Evolutionary conservation across 2,797 vertebrate species (phyloP).

Genomic region (Phylloscopus collybita): DNA sequence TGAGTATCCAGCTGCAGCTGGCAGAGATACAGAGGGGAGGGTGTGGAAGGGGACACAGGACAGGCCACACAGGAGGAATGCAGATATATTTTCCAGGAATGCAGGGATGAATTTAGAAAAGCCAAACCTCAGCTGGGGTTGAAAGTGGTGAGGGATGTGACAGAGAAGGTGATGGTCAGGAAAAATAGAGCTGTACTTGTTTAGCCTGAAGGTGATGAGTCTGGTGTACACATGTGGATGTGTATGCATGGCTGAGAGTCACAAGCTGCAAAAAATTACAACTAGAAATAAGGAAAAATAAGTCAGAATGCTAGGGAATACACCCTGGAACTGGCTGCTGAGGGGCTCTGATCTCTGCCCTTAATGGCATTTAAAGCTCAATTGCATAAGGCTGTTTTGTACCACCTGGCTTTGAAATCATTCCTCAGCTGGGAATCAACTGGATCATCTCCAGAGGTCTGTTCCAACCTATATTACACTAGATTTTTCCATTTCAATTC

Average conservation of each 20-base stretch:
- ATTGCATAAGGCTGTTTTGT: neutral
- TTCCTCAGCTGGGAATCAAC: neutral
- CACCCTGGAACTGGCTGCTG: neutral
- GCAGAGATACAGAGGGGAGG: neutral
- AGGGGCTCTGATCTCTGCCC: neutral
- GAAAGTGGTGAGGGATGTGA: neutral
- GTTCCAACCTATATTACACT: neutral
- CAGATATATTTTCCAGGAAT: neutral
- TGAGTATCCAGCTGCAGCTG: neutral
- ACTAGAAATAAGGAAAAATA: neutral
- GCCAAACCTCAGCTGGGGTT: neutral
- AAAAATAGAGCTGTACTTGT: neutral
- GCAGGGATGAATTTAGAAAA: neutral
- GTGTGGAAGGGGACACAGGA: neutral
- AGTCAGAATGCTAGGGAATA: neutral
- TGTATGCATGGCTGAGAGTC: neutral
- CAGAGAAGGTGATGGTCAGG: neutral
- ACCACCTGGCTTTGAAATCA: neutral
- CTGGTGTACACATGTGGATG: rapidly evolving
- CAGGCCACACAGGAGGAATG: neutral
- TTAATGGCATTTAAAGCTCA: neutral
- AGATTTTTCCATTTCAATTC: neutral
- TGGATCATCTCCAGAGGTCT: neutral
- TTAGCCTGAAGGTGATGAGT: neutral
- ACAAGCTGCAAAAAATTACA: neutral